These are phyloP conservation scores for Tor tambroides DNA, from an alignment of 2,113 vertebrate species.

Conservation along the genomic window DNA sequence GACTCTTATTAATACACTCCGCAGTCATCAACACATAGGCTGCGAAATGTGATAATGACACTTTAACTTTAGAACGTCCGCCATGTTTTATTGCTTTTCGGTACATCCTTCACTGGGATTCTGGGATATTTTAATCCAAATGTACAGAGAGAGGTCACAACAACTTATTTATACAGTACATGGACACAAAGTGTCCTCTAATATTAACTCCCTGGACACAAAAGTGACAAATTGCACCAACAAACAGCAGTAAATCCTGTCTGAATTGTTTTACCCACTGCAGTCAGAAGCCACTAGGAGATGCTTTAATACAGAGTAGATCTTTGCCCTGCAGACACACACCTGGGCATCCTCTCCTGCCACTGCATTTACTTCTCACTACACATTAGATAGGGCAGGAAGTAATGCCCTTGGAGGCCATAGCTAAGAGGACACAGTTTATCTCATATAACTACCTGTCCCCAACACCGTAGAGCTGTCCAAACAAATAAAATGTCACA, in stretches of 20 bases:
- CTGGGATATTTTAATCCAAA: slow-evolving; percentile 11
- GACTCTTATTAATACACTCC: neutral
- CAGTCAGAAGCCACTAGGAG: slow-evolving; percentile 51
- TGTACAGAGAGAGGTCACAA: neutral
- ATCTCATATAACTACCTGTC: slow-evolving; percentile 65
- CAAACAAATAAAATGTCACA: slow-evolving; percentile 59
- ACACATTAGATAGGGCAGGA: slow-evolving; percentile 63
- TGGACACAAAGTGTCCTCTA: slow-evolving; percentile 9
- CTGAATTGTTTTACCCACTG: slow-evolving; percentile 41
- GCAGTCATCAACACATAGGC: neutral
- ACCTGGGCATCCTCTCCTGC: slow-evolving; percentile 55
- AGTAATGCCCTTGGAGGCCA: slow-evolving; percentile 57
- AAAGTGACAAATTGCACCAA: slow-evolving; percentile 26
- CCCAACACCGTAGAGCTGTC: slow-evolving; percentile 59
- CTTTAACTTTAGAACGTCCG: neutral
- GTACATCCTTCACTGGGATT: neutral
- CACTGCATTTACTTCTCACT: slow-evolving; percentile 52
- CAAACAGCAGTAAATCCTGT: slow-evolving; percentile 2
- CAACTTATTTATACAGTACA: slow-evolving; percentile 15
- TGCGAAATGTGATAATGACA: slow-evolving; percentile 7
- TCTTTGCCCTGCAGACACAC: slow-evolving; percentile 54
- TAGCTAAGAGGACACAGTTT: slow-evolving; percentile 62
- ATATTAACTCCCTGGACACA: neutral
- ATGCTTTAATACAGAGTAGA: slow-evolving; percentile 49
- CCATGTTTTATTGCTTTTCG: slow-evolving; percentile 3